Conservation (phyloP, 2,797 vertebrate genomes). For the Darevskia mixta region DNA sequence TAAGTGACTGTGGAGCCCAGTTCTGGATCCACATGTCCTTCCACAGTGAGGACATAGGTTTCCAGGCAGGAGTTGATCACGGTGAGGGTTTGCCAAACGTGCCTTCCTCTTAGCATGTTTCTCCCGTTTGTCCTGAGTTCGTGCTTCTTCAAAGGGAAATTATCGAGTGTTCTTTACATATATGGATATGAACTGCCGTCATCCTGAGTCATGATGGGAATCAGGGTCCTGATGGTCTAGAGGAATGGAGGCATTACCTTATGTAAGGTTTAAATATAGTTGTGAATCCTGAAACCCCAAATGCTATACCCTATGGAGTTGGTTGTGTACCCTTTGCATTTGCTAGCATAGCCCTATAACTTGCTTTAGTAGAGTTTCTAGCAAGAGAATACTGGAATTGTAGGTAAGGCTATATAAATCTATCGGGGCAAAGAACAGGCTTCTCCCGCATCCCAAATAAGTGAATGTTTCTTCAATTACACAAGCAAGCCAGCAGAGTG, state of each 20-base stretch:
- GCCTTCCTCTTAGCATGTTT: no score
- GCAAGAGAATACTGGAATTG: not conserved
- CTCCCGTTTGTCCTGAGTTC: no score
- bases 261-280: not conserved
- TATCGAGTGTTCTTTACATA: not conserved
- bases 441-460: conserved; percentile 13
- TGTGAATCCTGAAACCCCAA: not conserved
- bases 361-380: not conserved
- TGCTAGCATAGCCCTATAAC: not conserved
- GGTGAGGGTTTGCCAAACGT: no score
- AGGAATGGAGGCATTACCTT: not conserved
- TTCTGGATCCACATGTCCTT: no score
- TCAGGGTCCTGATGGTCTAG: not conserved
- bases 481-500: not conserved
- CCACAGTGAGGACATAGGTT: no score
- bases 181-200: not conserved
- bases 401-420: not conserved
- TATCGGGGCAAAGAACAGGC: not conserved
- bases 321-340: not conserved
- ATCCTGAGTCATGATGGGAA: no score
- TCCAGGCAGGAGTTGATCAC: no score
- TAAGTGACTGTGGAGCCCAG: no score
- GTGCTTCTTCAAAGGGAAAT: no score
- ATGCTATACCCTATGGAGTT: not conserved
- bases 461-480: not conserved